phyloP scores from a whole-genome alignment of 2,113 vertebrate genomes.

The Hippocampus zosterae region DNA sequence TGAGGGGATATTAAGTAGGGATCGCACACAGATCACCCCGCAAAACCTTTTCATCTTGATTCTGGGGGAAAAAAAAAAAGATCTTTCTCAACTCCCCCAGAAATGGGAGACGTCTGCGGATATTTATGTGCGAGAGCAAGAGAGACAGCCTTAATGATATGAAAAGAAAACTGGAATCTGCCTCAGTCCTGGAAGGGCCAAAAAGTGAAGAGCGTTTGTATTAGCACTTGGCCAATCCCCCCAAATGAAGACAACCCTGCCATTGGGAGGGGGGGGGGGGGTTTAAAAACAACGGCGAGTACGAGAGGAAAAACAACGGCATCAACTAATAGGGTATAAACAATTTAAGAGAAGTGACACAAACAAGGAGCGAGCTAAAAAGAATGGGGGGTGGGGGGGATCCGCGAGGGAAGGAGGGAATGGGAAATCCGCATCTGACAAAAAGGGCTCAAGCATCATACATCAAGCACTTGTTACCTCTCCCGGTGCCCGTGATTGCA shows the following conservation, averaged over 20 bases:
- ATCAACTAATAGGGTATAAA: constrained; percentile 44
- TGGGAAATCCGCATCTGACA: constrained; percentile 85
- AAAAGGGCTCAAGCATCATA: constrained; percentile 84
- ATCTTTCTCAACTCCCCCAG: constrained; percentile 37
- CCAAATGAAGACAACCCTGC: constrained; percentile 72
- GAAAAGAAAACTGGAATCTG: constrained; percentile 41
- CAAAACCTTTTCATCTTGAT: constrained; percentile 72
- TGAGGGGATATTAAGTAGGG: constrained; percentile 68
- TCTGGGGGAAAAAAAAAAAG: constrained; percentile 54
- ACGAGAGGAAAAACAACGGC: constrained; percentile 18
- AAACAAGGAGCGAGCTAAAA: constrained; percentile 71
- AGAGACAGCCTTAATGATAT: constrained; percentile 27
- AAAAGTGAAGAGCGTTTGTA: constrained; percentile 64
- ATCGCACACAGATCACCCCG: constrained; percentile 42
- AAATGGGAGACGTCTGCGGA: constrained; percentile 21
- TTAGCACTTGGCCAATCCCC: constrained; percentile 71
- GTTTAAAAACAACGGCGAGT: constrained; percentile 20
- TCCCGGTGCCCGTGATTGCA: constrained; percentile 85
- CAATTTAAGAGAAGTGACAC: constrained; percentile 62
- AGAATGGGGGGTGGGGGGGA: constrained; percentile 46
- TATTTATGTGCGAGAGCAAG: constrained; percentile 13
- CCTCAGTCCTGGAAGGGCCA: constrained; percentile 63
- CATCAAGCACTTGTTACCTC: constrained; percentile 93
- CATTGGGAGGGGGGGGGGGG: constrained; percentile 45
- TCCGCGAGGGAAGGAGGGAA: constrained; percentile 49